Percentiles rank a stretch among this genome's conserved stretches.
These are phyloP conservation scores for Hypanus sabinus DNA, from an alignment of 2,113 vertebrate genomes.

Conservation along the genomic window DNA sequence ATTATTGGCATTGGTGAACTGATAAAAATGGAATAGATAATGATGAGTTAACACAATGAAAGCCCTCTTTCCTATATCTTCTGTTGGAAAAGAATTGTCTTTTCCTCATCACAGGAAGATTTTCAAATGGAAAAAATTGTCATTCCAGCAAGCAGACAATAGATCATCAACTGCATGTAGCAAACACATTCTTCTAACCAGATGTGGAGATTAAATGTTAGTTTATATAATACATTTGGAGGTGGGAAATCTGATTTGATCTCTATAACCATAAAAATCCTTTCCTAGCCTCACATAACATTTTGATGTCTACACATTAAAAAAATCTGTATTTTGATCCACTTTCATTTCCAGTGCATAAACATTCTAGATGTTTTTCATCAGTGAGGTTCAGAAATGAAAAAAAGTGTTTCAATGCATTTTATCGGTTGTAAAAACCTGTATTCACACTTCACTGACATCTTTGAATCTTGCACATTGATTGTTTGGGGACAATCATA, in stretches of 20 bases:
- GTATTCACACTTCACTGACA: not conserved
- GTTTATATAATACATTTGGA: conserved; percentile 12
- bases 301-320: not conserved
- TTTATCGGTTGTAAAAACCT: not conserved
- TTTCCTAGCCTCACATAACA: not conserved
- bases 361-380: not conserved
- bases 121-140: conserved; percentile 18
- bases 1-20: not conserved
- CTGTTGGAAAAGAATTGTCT: not conserved
- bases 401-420: not conserved
- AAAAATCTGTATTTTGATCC: not conserved
- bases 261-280: not conserved
- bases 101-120: conserved; percentile 17
- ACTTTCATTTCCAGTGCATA: not conserved
- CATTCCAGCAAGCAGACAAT: conserved; percentile 27
- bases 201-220: conserved; percentile 29
- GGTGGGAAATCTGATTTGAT: not conserved
- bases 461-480: not conserved
- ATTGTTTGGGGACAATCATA: not conserved
- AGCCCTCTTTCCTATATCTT: not conserved
- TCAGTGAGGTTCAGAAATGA: not conserved
- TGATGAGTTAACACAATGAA: conserved; percentile 9
- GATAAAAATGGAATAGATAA: not conserved
- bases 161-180: conserved; percentile 11
- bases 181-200: conserved; percentile 7